A percentile compares a stretch with the other conserved stretches of the same genome.
These are phyloP conservation scores for Paracentrotus lividus DNA, from an alignment of 53 echinoderm and acorn worm genomes.

Conservation along the genomic window DNA sequence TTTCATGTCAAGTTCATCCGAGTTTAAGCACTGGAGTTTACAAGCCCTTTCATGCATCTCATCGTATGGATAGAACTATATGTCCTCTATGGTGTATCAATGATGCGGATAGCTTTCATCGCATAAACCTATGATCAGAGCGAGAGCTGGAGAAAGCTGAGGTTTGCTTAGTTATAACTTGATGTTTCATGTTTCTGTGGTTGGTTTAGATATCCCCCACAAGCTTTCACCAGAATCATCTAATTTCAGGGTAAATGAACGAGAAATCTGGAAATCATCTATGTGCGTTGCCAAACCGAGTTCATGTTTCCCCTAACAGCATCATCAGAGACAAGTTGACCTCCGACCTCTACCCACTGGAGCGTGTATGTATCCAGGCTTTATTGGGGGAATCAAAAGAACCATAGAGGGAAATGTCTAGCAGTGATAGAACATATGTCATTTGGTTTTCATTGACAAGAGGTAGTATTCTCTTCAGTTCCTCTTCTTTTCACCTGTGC, in stretches of 20 bases:
- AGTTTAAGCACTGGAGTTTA: background rate
- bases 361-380: conserved; percentile 12
- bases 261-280: background rate
- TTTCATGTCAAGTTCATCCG: conserved; percentile 48
- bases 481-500: background rate
- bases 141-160: background rate
- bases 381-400: conserved; percentile 1
- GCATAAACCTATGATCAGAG: background rate
- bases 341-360: background rate
- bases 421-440: conserved; percentile 9
- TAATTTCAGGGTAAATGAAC: conserved; percentile 14
- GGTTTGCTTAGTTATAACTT: background rate
- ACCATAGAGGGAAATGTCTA: conserved; percentile 9
- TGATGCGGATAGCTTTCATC: conserved; percentile 44
- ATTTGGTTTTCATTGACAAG: background rate
- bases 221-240: conserved; percentile 14
- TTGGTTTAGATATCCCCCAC: background rate
- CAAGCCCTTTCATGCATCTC: background rate
- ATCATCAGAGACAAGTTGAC: background rate
- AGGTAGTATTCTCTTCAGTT: background rate
- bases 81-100: background rate
- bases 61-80: background rate
- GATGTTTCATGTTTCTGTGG: conserved; percentile 35
- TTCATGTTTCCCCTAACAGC: conserved; percentile 6
- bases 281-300: background rate